Evolutionary conservation across 2,888 invertebrate genomes (phyloP), one percentile per base, ranked within the genome.

Genomic region (Julus scanicus): DNA sequence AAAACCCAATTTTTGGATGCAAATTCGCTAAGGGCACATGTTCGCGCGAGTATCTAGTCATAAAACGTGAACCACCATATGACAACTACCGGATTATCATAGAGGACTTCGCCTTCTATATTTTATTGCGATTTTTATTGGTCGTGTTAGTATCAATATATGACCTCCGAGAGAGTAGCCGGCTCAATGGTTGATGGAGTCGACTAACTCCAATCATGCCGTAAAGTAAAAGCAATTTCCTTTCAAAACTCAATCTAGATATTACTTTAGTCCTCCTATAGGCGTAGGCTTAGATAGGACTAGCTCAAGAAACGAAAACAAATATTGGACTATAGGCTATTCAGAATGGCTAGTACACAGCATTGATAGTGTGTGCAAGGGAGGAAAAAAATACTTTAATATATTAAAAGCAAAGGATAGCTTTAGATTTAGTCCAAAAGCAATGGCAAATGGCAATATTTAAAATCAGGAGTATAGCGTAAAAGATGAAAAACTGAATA

Each of bases 151-250:
- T 80, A 80, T 80, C 80, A 80, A 80, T 80, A 80, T 80, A 80
- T 80, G 80, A 80, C 80, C 80, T 37, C 0, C 3, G 15, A 80
- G 80, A 29, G 15, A 80, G 80, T 80, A 37, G 80, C 80, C 37
- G 80, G 37, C 37, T 80, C 80, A 80, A 80, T 80, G 15, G 37
- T 80, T 80, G 80, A 80, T 80, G 80, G 80, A 80, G 80, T 80
- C 80, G 80, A 80, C 80, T 80, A 80, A 80, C 80, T 80, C 80
- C 80, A 80, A 80, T 80, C 80, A 80, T 80, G 80, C 80, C 37
- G 80, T 80, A 80, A 80, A 80, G 80, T 80, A 80, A 80, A 80
- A 80, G 80, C 80, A 80, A 80, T 80, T 80, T 80, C 80, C 80
- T 80, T 80, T 80, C 80, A 80, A 80, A 80, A 80, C 80, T 80